phyloP scores from a whole-genome alignment of 2,113 vertebrate species.

The Macaca mulatta region DNA sequence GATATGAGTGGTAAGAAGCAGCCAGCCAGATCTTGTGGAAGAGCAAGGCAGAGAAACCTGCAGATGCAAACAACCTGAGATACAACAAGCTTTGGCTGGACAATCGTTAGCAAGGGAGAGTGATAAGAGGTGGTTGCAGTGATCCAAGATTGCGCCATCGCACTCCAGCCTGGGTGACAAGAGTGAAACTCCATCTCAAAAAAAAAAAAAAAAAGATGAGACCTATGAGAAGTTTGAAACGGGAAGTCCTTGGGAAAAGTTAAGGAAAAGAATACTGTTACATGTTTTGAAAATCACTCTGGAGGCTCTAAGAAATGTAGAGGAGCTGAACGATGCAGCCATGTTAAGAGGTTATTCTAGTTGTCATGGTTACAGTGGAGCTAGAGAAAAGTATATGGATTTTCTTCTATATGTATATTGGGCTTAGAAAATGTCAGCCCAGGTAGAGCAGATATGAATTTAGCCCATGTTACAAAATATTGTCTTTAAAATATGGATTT shows the following conservation, averaged over 20 bases:
- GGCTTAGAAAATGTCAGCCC: background rate
- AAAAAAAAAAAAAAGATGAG: background rate
- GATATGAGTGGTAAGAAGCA: background rate
- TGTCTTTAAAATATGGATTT: slow-evolving; percentile 16
- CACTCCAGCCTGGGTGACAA: too few relatives aligned
- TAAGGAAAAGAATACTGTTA: background rate
- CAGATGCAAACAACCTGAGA: background rate
- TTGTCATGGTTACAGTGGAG: background rate
- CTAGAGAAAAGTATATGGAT: background rate
- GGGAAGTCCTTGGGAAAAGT: background rate
- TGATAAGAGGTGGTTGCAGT: background rate
- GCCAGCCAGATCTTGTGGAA: background rate
- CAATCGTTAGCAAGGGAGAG: background rate
- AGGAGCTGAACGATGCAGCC: background rate
- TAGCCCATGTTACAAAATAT: slow-evolving; percentile 21
- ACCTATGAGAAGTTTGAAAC: slow-evolving; percentile 16
- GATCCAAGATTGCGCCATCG: too few relatives aligned
- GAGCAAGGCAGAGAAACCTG: slow-evolving; percentile 5
- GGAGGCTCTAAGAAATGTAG: background rate
- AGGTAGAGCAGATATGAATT: background rate
- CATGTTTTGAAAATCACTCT: slow-evolving; percentile 12
- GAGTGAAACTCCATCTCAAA: too few relatives aligned
- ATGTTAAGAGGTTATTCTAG: background rate
- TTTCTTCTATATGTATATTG: slow-evolving; percentile 26
- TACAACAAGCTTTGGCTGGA: background rate